Evolutionary conservation across 2,888 invertebrate genomes (phyloP).

Genomic region (Polydrusus tereticollis): DNA sequence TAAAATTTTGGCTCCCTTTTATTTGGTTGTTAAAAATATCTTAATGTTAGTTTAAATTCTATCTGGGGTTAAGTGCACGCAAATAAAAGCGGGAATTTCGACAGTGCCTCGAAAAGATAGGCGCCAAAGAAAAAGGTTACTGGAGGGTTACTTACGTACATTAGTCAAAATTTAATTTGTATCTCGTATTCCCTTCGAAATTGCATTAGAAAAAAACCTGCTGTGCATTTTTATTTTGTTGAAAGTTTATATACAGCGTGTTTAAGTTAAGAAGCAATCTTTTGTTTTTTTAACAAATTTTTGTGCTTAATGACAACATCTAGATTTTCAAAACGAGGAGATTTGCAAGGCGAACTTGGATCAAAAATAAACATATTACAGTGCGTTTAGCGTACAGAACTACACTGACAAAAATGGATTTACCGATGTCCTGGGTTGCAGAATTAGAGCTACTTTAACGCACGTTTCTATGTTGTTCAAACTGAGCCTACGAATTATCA

Average conservation of each 20-base stretch:
- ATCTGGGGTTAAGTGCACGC: conserved; percentile 65
- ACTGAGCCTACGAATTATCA: too few relatives aligned
- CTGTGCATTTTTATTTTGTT: conserved; percentile 22
- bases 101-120: conserved; percentile 24
- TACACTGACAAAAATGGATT: too few relatives aligned
- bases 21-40: conserved; percentile 65
- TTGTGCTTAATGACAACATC: neutral
- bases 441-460: too few relatives aligned
- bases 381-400: too few relatives aligned
- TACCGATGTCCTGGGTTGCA: too few relatives aligned
- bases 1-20: conserved; percentile 61
- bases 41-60: conserved; percentile 66
- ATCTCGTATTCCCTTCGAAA: conserved; percentile 20
- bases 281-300: too few relatives aligned
- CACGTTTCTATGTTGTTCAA: too few relatives aligned
- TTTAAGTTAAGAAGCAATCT: too few relatives aligned
- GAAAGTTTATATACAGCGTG: neutral
- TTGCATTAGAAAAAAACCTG: conserved; percentile 11
- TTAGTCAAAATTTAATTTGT: conserved; percentile 45
- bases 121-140: conserved; percentile 16
- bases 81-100: conserved; percentile 58
- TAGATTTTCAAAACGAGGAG: too few relatives aligned
- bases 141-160: conserved; percentile 37
- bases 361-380: too few relatives aligned
- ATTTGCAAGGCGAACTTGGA: too few relatives aligned